phyloP scores from a whole-genome alignment of 1,140 invertebrate species.

The Odontomachus brunneus region DNA sequence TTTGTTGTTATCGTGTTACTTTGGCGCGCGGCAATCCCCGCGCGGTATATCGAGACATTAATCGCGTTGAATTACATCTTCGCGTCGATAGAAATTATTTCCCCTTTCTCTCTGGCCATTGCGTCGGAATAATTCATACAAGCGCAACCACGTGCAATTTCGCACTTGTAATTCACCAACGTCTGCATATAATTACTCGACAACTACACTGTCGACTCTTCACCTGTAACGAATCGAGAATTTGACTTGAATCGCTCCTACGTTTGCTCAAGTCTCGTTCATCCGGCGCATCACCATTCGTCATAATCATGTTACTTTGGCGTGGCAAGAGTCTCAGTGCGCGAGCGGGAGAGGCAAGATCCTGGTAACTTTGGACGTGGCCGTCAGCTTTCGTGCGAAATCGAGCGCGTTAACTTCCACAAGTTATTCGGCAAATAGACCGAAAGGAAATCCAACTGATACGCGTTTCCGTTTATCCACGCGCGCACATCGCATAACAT shows the following conservation, averaged over 20 bases:
- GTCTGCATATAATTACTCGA: slow-evolving; percentile 33
- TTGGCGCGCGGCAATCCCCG: no score
- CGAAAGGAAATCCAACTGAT: slow-evolving; percentile 1
- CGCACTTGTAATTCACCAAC: no score
- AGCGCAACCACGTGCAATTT: no score
- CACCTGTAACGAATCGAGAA: slow-evolving; percentile 4
- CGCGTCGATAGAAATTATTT: slow-evolving; percentile 37
- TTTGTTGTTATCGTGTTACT: background rate
- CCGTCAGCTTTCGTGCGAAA: background rate
- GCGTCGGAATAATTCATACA: slow-evolving; percentile 21
- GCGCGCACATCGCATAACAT: slow-evolving; percentile 23
- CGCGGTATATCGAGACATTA: slow-evolving; percentile 59
- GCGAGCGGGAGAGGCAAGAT: background rate
- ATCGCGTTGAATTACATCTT: slow-evolving; percentile 32
- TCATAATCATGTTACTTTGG: background rate
- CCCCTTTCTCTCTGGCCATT: slow-evolving; percentile 22
- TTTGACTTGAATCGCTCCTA: slow-evolving; percentile 1
- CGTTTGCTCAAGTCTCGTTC: slow-evolving; percentile 4
- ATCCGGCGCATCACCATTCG: background rate
- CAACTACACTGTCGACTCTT: slow-evolving; percentile 29
- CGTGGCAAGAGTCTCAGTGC: background rate
- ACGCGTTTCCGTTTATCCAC: slow-evolving; percentile 30
- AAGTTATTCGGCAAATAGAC: slow-evolving; percentile 36
- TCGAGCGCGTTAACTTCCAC: slow-evolving; percentile 3
- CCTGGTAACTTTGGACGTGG: background rate